phyloP scores from a whole-genome alignment of 2,797 vertebrate genomes.

The Enteromius treurensis region DNA sequence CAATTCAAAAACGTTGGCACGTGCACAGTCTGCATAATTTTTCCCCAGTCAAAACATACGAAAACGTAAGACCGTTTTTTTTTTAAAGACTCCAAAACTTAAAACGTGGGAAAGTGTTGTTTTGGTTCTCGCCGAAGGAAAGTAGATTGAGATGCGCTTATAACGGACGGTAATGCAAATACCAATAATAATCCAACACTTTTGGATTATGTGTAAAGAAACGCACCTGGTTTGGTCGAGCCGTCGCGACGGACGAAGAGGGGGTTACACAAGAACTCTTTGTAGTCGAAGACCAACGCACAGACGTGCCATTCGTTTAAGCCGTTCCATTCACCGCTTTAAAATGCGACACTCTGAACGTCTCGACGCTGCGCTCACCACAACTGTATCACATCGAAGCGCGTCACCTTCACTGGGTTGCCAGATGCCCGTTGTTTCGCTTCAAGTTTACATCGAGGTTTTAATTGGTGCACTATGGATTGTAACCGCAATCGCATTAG shows the following conservation, averaged over 20 bases:
- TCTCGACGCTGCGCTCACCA: constrained; percentile 51
- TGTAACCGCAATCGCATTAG: neutral
- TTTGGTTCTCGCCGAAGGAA: neutral
- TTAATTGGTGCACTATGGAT: neutral
- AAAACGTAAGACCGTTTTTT: neutral
- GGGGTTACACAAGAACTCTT: constrained; percentile 50
- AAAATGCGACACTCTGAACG: constrained; percentile 52
- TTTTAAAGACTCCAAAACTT: neutral
- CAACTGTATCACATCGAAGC: constrained; percentile 54
- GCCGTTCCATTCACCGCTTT: constrained; percentile 65
- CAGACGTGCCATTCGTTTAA: constrained; percentile 54
- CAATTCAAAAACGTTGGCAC: constrained; percentile 4
- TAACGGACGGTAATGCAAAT: neutral
- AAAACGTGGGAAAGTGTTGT: no score
- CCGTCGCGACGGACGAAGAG: constrained; percentile 53
- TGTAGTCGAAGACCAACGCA: constrained; percentile 31
- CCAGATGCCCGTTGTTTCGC: constrained; percentile 19
- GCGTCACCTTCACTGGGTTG: constrained; percentile 57
- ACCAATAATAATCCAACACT: neutral
- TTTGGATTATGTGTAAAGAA: neutral
- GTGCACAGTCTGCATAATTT: constrained; percentile 33
- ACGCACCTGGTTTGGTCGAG: constrained; percentile 71
- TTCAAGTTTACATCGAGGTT: neutral
- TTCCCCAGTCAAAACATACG: neutral
- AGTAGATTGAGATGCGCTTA: neutral